A percentile compares a stretch with the other conserved stretches of the same genome.
These are phyloP conservation scores for Vicugna pacos DNA, from an alignment of 2,113 vertebrate species.

Conservation along the genomic window DNA sequence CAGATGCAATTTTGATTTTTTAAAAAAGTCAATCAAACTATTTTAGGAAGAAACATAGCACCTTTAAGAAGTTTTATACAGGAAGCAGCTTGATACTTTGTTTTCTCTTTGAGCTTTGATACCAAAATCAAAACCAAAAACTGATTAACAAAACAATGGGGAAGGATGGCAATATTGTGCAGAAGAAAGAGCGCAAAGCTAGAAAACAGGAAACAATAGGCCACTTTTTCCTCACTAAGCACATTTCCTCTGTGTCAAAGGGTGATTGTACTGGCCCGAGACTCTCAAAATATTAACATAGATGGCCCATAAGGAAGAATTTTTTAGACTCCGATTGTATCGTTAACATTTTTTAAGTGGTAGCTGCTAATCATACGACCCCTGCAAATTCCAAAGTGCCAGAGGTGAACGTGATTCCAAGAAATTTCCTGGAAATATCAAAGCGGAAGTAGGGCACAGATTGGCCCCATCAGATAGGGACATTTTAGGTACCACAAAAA, in stretches of 20 bases:
- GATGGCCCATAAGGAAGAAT: background rate
- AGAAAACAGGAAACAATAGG: background rate
- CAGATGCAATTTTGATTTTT: background rate
- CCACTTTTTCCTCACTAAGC: background rate
- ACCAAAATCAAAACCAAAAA: slow-evolving; percentile 21
- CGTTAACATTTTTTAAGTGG: background rate
- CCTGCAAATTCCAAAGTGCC: background rate
- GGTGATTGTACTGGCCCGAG: background rate
- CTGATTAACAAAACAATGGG: background rate
- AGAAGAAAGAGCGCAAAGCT: background rate
- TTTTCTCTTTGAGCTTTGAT: background rate
- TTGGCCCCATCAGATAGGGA: background rate
- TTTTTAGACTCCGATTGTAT: background rate
- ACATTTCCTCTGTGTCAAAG: background rate
- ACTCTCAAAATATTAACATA: background rate
- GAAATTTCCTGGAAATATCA: background rate
- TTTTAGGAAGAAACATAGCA: background rate
- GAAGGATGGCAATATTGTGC: background rate
- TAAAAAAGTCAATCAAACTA: background rate
- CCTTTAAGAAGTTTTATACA: background rate
- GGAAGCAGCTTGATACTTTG: background rate
- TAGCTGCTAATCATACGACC: background rate
- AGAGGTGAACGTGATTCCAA: background rate
- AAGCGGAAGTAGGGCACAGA: fast-evolving
- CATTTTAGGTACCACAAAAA: background rate